A percentile compares a stretch with the other conserved stretches of the same genome.
These are phyloP conservation scores for Proteles cristata DNA, from an alignment of 2,113 vertebrate genomes.

Conservation along the genomic window DNA sequence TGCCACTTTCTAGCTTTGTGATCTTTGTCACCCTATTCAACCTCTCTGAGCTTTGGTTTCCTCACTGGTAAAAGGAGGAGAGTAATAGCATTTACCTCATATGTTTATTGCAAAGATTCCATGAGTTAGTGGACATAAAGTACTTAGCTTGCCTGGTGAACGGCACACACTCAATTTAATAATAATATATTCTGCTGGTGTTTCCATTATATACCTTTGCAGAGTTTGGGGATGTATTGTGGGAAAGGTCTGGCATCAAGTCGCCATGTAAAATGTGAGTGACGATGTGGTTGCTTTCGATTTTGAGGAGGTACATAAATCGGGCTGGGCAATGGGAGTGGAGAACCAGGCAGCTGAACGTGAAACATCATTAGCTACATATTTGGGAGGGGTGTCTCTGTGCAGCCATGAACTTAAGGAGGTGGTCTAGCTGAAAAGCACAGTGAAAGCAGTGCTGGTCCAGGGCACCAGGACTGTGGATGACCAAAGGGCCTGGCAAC, in stretches of 20 bases:
- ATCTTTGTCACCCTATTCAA: not conserved
- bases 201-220: not conserved
- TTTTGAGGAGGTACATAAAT: not conserved
- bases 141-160: not conserved
- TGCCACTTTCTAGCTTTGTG: not conserved
- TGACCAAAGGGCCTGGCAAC: no score
- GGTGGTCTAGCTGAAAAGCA: not conserved
- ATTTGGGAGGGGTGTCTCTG: not conserved
- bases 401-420: not conserved
- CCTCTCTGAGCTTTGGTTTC: not conserved
- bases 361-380: not conserved
- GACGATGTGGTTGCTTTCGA: not conserved
- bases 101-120: not conserved
- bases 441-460: not conserved
- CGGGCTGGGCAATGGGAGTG: accelerated
- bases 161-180: not conserved
- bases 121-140: not conserved
- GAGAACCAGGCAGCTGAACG: not conserved
- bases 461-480: not conserved
- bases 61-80: not conserved
- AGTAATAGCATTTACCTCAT: not conserved
- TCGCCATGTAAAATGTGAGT: not conserved
- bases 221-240: not conserved
- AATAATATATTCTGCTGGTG: not conserved
- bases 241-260: not conserved